A percentile compares a stretch with the other conserved stretches of the same genome.
These are phyloP conservation scores for Dasyornis broadbenti DNA, from an alignment of 2,113 vertebrate genomes.

Conservation along the genomic window DNA sequence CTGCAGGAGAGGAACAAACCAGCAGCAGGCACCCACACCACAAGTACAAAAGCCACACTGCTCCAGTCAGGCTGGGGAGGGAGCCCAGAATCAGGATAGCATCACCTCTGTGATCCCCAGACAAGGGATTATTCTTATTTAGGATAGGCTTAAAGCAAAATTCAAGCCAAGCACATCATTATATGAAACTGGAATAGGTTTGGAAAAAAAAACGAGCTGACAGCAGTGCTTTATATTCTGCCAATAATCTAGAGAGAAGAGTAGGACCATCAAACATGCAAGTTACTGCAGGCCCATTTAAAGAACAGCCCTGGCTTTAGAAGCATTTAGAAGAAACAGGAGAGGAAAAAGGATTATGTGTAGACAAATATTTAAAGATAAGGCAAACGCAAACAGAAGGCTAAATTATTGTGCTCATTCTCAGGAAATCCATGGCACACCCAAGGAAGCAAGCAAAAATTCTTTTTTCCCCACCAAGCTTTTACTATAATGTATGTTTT, in stretches of 20 bases:
- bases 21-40: neutral
- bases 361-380: neutral
- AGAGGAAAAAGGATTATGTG: neutral
- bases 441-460: neutral
- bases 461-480: neutral
- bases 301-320: neutral
- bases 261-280: neutral
- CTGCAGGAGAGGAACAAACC: neutral
- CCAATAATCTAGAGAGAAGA: neutral
- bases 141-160: neutral
- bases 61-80: neutral
- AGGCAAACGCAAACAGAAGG: neutral
- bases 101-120: neutral
- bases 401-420: neutral
- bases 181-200: neutral
- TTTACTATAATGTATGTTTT: neutral
- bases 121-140: neutral
- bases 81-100: neutral
- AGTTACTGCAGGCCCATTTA: neutral
- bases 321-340: neutral
- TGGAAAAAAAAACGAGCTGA: neutral
- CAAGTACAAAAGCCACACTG: neutral
- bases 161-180: rapidly evolving
- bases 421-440: neutral
- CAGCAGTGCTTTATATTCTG: neutral